phyloP scores from a whole-genome alignment of 2,888 invertebrate species.

The Therioaphis trifolii region DNA sequence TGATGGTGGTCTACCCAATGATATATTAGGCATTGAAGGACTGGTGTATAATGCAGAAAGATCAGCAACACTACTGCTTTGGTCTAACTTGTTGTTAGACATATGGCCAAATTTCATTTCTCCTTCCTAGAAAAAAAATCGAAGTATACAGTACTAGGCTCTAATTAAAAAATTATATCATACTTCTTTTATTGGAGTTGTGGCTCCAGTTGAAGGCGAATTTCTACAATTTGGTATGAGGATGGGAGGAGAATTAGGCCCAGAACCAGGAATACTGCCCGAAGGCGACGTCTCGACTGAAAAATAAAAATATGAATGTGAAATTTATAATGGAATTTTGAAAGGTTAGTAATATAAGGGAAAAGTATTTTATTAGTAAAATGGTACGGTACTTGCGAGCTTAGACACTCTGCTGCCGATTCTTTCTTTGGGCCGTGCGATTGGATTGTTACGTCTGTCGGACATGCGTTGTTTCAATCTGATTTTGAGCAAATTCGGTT shows the following conservation, averaged over 20 bases:
- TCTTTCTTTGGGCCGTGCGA: slow-evolving; percentile 83
- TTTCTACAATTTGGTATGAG: slow-evolving; percentile 73
- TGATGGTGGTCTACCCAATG: slow-evolving; percentile 82
- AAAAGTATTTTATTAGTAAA: slow-evolving; percentile 41
- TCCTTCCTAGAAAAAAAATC: slow-evolving; percentile 73
- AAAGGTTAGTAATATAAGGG: slow-evolving; percentile 29
- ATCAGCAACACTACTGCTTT: slow-evolving; percentile 78
- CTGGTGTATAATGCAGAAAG: slow-evolving; percentile 86
- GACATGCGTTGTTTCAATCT: slow-evolving; percentile 94
- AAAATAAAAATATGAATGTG: slow-evolving; percentile 63
- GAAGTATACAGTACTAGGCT: slow-evolving; percentile 20
- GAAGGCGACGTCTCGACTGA: slow-evolving; percentile 68
- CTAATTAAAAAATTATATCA: neutral
- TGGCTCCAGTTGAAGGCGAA: slow-evolving; percentile 73
- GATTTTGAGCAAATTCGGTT: slow-evolving; percentile 95
- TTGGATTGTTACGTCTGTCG: slow-evolving; percentile 89
- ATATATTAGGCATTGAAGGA: slow-evolving; percentile 97
- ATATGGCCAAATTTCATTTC: slow-evolving; percentile 75
- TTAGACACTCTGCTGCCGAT: slow-evolving; percentile 81
- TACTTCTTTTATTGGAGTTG: slow-evolving; percentile 80
- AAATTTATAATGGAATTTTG: slow-evolving; percentile 10
- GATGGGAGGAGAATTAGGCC: slow-evolving; percentile 80
- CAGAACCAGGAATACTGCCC: slow-evolving; percentile 78
- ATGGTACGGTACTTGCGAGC: slow-evolving; percentile 71
- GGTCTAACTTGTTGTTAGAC: slow-evolving; percentile 72